Conservation (phyloP, 2,797 vertebrate species). For the Uromys caudimaculatus region DNA sequence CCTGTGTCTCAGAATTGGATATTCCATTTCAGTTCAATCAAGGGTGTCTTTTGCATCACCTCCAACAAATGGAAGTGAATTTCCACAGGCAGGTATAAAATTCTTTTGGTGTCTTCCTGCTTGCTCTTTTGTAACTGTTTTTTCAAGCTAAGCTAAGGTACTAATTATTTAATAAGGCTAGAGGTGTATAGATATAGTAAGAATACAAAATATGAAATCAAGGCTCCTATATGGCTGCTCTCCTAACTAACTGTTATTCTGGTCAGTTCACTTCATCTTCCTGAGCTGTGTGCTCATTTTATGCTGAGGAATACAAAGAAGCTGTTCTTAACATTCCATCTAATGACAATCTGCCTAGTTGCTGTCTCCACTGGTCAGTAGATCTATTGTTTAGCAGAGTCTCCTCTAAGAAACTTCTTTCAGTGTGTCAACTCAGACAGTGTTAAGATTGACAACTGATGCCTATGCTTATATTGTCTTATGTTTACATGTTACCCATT, state of each 20-base stretch:
- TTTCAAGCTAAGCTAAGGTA: neutral
- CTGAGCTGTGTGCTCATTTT: neutral
- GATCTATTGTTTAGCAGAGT: neutral
- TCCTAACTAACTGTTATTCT: neutral
- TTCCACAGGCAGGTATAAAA: neutral
- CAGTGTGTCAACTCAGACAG: neutral
- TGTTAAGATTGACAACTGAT: neutral
- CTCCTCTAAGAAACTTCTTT: slow-evolving; percentile 5
- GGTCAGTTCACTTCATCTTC: neutral
- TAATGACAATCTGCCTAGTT: neutral
- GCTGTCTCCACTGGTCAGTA: neutral
- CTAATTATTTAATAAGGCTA: neutral
- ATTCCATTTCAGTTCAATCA: slow-evolving; percentile 16
- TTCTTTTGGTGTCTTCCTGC: neutral
- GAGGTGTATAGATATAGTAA: neutral
- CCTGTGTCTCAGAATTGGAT: neutral
- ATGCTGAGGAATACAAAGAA: neutral
- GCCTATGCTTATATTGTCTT: neutral
- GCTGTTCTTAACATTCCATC: neutral
- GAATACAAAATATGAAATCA: neutral
- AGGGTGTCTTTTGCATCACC: neutral
- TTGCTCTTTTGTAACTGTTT: neutral
- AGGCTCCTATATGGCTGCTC: neutral
- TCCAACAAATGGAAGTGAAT: neutral
- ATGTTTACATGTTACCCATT: neutral